Percentiles rank a stretch among this genome's conserved stretches.
These are phyloP conservation scores for Ephydatia muelleri DNA, from an alignment of 37 sponge, comb jelly and placozoan species.

Conservation along the genomic window DNA sequence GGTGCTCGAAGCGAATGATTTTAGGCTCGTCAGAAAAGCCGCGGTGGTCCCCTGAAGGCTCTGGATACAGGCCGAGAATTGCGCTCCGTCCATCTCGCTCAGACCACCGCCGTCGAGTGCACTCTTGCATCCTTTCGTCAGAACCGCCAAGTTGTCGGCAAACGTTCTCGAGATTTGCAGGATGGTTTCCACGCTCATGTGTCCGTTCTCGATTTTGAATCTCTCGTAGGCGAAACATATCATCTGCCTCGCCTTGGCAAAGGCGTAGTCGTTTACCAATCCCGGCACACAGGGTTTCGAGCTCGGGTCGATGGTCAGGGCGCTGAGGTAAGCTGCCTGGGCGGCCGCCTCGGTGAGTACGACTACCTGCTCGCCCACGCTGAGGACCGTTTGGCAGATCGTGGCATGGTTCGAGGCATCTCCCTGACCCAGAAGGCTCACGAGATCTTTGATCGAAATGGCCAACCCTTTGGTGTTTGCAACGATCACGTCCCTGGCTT, in stretches of 20 bases:
- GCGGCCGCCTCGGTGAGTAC: conserved; percentile 74
- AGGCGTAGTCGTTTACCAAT: conserved; percentile 51
- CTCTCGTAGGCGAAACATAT: conserved; percentile 56
- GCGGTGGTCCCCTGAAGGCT: conserved; percentile 65
- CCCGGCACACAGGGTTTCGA: conserved; percentile 56
- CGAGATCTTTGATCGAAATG: conserved; percentile 51
- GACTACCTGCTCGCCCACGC: conserved; percentile 64
- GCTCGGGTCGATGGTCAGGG: conserved; percentile 32
- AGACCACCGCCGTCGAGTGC: conserved; percentile 41
- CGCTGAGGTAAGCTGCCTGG: conserved; percentile 74
- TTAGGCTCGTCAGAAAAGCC: conserved; percentile 56
- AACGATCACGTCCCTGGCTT: conserved; percentile 63
- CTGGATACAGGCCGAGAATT: conserved; percentile 53
- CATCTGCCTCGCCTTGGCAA: conserved; percentile 51
- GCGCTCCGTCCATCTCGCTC: conserved; percentile 19
- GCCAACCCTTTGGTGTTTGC: conserved; percentile 74
- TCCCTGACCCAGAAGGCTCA: conserved; percentile 25
- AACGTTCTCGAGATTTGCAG: conserved; percentile 66
- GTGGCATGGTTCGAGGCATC: conserved; percentile 12
- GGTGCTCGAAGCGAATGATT: conserved; percentile 43
- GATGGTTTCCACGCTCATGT: conserved; percentile 26
- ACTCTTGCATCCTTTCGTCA: conserved; percentile 52
- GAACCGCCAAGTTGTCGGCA: conserved; percentile 60
- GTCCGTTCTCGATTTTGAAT: conserved; percentile 36
- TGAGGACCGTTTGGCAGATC: conserved; percentile 11